Evolutionary conservation across 1,140 invertebrate species (phyloP).

Genomic region (Drosophila seguyi): DNA sequence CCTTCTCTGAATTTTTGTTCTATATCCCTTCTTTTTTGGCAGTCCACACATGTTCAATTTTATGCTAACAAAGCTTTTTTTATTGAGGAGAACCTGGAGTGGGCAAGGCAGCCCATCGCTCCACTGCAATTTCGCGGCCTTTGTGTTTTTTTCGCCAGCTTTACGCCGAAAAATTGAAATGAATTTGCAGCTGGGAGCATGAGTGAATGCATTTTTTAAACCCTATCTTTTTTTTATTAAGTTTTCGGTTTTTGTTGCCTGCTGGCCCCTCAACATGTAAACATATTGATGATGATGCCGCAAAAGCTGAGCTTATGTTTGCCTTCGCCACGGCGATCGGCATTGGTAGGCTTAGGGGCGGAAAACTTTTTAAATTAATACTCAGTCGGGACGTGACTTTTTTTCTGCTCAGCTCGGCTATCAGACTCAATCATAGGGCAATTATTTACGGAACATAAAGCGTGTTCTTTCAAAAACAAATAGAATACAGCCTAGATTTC

Average conservation of each 20-base stretch:
- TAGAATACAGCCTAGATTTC: not conserved
- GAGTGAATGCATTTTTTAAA: slow-evolving; percentile 53
- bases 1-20: not conserved
- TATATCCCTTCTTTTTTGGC: not conserved
- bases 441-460: not conserved
- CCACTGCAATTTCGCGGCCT: slow-evolving; percentile 69
- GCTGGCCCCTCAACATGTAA: slow-evolving; percentile 36
- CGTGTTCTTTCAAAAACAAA: not conserved
- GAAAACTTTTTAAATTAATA: slow-evolving; percentile 41
- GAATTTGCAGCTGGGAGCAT: slow-evolving; percentile 62
- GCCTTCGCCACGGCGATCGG: slow-evolving; percentile 29
- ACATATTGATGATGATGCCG: slow-evolving; percentile 44
- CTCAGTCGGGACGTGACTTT: not conserved
- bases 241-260: slow-evolving; percentile 12
- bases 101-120: slow-evolving; percentile 30
- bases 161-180: slow-evolving; percentile 66
- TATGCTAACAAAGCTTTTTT: slow-evolving; percentile 74
- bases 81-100: slow-evolving; percentile 34
- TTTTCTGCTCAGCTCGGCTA: not conserved
- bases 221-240: slow-evolving; percentile 35
- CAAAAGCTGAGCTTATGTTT: slow-evolving; percentile 47
- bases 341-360: slow-evolving; percentile 23
- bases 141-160: slow-evolving; percentile 51
- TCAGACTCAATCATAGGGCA: not conserved
- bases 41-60: slow-evolving; percentile 69